Percentiles rank a stretch among this genome's conserved stretches.
phyloP scores from a whole-genome alignment of 2,797 vertebrate species.

The Alca torda region DNA sequence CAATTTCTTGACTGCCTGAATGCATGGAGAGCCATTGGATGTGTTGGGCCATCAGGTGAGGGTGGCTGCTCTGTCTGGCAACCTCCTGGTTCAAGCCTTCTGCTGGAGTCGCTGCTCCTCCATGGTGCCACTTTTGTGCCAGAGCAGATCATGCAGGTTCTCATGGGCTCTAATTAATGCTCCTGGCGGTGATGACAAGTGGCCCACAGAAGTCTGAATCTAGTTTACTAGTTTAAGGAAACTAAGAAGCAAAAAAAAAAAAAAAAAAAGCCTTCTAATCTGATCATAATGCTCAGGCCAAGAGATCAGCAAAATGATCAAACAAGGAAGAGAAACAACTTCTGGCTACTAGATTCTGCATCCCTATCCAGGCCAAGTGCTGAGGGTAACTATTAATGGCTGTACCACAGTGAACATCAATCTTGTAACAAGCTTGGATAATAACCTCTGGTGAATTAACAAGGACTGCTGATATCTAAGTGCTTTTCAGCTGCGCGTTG shows the following conservation, averaged over 20 bases:
- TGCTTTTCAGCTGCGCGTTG: constrained; percentile 49
- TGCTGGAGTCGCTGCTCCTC: background rate
- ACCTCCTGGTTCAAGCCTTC: background rate
- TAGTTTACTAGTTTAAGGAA: constrained; percentile 24
- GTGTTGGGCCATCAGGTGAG: background rate
- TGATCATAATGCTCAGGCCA: background rate
- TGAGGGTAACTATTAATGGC: background rate
- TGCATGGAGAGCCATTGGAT: rapidly evolving
- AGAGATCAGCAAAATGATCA: constrained; percentile 57
- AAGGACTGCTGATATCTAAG: constrained; percentile 10
- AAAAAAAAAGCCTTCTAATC: background rate
- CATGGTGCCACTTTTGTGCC: background rate
- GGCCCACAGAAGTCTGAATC: background rate
- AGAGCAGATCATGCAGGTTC: constrained; percentile 7
- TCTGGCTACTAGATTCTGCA: constrained; percentile 32
- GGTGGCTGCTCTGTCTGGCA: rapidly evolving
- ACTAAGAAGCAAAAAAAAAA: background rate
- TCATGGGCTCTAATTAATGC: background rate
- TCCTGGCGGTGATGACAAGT: background rate
- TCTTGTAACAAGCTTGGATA: constrained; percentile 57
- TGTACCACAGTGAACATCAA: constrained; percentile 25
- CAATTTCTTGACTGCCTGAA: background rate
- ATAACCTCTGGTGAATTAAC: constrained; percentile 64
- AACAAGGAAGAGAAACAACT: background rate
- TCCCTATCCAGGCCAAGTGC: background rate